Evolutionary conservation across 2,113 vertebrate genomes (phyloP).

Genomic region (Ranitomeya variabilis): DNA sequence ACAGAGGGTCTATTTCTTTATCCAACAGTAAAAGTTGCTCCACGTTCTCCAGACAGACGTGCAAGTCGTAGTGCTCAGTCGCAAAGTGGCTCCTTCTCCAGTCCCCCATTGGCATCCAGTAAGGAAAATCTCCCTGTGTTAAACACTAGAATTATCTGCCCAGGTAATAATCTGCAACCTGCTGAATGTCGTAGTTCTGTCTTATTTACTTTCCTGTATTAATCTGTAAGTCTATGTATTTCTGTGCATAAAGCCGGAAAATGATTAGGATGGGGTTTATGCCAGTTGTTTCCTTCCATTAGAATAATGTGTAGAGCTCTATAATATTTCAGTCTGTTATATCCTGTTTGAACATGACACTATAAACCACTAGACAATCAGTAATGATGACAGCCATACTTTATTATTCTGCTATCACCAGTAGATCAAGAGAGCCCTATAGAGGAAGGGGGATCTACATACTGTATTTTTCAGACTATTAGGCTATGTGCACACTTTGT

Average conservation of each 20-base stretch:
- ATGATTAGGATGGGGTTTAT: background rate
- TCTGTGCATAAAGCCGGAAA: background rate
- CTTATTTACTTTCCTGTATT: background rate
- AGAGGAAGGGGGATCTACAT: background rate
- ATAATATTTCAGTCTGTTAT: background rate
- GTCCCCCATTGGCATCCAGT: constrained; percentile 81
- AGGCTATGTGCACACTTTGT: too few species aligned
- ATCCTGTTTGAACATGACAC: background rate
- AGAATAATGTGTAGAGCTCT: background rate
- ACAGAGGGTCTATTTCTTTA: background rate
- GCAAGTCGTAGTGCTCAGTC: constrained; percentile 81
- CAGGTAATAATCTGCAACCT: constrained; percentile 73
- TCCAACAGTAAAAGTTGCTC: constrained; percentile 75
- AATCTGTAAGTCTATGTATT: background rate
- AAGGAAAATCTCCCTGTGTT: constrained; percentile 97
- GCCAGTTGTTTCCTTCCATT: background rate
- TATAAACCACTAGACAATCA: background rate
- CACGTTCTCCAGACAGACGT: constrained; percentile 82
- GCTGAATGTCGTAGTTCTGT: background rate
- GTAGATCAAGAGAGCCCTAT: background rate
- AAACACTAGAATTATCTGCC: constrained; percentile 97
- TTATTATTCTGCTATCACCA: background rate
- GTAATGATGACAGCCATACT: background rate
- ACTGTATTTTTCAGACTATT: too few species aligned
- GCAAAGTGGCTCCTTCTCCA: constrained; percentile 81